Evolutionary conservation across 2,797 vertebrate genomes (phyloP), one percentile per base, ranked within the genome.

Genomic region (Clarias pachynema): DNA sequence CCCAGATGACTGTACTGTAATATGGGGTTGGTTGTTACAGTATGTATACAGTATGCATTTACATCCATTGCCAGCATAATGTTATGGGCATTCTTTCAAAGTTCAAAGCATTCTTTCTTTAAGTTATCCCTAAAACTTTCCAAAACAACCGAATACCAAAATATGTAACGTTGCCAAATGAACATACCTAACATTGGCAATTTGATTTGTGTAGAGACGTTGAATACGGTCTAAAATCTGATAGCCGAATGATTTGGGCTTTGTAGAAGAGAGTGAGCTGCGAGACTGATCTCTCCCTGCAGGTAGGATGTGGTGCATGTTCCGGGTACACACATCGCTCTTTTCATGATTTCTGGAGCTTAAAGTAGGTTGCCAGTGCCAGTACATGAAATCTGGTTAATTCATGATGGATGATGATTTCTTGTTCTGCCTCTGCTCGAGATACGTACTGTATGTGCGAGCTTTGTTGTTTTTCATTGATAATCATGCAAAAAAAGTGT

Each of bases 291-390:
- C 68, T 59, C 49, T 31, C 34, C 70, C 72, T 22, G 40, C 82
- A 75, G 82, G 72, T 59, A 63, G 34, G 29, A 66, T 78, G 73
- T 68, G 44, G 10, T 84, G 60, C 37, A 77, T 68, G 73, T 77
- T 77, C 62, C 20, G 73, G 29, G 56, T 77, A 66, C 26, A 34
- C 72, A 34, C 6, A 66, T n/a, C n/a, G 20, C 22, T 57, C 63
- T 78, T 65, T 65, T 77, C 49, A 68, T 16, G 60, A 68, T 68
- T 84, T 59, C 66, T 84, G 62, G 73, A 66, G 62, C 44, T 78
- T 49, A 40, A 68, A 22, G 31, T 57, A 29, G n/a, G 62, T 40
- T 20, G 15, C 34, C 16, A 62, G 63, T 37, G 29, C 63, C 83
- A 60, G 75, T 29, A 69, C 40, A 65, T 8, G 1, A 44, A 79